Conservation (phyloP, 2,113 vertebrate genomes). For the Telmatochromis bifrenatus region DNA sequence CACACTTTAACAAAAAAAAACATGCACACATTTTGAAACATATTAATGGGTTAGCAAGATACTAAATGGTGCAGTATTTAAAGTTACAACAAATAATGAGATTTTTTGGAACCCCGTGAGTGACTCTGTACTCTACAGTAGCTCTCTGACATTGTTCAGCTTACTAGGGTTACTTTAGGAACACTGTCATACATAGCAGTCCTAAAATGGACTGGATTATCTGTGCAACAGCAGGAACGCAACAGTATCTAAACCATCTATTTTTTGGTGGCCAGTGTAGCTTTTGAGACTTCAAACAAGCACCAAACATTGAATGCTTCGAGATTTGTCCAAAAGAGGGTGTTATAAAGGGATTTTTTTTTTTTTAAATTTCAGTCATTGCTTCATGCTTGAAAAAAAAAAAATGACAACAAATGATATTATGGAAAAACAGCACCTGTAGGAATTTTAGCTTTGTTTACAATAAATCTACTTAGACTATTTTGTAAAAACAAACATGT, state of each 20-base stretch:
- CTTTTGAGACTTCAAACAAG: neutral
- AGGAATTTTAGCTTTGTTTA: neutral
- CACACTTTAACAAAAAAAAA: neutral
- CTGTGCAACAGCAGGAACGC: neutral
- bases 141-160: neutral
- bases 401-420: neutral
- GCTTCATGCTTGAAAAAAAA: neutral
- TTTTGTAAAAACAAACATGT: neutral
- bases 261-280: neutral
- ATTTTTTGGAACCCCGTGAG: neutral
- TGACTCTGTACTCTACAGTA: neutral
- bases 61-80: neutral
- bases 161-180: neutral
- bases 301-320: neutral
- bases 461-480: neutral
- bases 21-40: neutral
- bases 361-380: neutral
- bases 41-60: neutral
- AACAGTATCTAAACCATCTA: neutral
- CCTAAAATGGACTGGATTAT: slow-evolving; percentile 57
- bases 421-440: neutral
- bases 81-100: neutral
- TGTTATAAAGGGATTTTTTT: neutral
- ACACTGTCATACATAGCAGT: slow-evolving; percentile 7
- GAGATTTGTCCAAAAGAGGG: neutral